Percentiles rank a stretch among this genome's conserved stretches.
These are phyloP conservation scores for Anticlea derivata DNA, from an alignment of 2,888 invertebrate genomes.

Conservation along the genomic window DNA sequence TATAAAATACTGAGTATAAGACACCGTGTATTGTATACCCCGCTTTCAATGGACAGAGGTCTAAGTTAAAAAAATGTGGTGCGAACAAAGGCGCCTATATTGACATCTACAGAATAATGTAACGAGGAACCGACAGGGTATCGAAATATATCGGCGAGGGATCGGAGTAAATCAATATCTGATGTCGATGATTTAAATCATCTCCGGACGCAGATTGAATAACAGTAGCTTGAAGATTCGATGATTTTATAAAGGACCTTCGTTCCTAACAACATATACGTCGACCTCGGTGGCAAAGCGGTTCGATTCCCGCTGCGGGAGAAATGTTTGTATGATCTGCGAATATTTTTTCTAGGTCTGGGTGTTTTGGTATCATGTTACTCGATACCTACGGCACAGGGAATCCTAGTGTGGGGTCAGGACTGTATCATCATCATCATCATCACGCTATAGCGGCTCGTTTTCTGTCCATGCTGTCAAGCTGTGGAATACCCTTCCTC, in stretches of 20 bases:
- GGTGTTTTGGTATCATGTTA: too few relatives aligned
- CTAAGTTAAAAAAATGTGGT: slow-evolving; percentile 72
- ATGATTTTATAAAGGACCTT: neutral
- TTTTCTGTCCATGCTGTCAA: too few relatives aligned
- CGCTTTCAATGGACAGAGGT: slow-evolving; percentile 68
- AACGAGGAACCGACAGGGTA: slow-evolving; percentile 70
- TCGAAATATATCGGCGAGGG: slow-evolving; percentile 73
- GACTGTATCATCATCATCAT: too few relatives aligned
- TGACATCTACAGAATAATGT: slow-evolving; percentile 75
- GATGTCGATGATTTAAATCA: slow-evolving; percentile 68
- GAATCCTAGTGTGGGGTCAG: too few relatives aligned
- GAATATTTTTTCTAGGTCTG: too few relatives aligned
- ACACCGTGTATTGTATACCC: slow-evolving; percentile 49
- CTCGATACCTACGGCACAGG: too few relatives aligned
- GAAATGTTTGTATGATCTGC: too few relatives aligned
- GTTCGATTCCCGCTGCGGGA: too few relatives aligned
- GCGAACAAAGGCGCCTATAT: slow-evolving; percentile 79
- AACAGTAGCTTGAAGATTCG: neutral
- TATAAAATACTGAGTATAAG: slow-evolving; percentile 70
- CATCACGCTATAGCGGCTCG: too few relatives aligned
- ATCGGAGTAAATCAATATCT: slow-evolving; percentile 74
- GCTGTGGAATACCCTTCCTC: too few relatives aligned
- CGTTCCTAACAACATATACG: too few relatives aligned
- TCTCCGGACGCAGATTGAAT: slow-evolving; percentile 42
- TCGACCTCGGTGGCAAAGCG: too few relatives aligned